Percentiles rank a stretch among this genome's conserved stretches.
phyloP scores from a whole-genome alignment of 2,888 invertebrate species.

The Amphipoea oculea region DNA sequence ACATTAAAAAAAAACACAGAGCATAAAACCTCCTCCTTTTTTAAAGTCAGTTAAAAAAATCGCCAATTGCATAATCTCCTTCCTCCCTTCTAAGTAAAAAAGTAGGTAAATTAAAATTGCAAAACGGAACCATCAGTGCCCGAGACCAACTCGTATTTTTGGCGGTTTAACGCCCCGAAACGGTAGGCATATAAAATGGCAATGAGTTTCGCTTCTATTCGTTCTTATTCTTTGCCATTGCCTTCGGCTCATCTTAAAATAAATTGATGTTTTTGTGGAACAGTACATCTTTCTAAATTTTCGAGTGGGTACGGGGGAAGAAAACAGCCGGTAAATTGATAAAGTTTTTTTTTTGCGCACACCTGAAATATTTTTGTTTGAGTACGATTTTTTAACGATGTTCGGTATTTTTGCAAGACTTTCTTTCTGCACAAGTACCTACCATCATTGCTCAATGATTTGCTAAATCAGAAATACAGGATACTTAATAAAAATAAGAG shows the following conservation, averaged over 20 bases:
- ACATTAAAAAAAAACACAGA: background rate
- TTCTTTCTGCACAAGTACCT: background rate
- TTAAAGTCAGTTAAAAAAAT: background rate
- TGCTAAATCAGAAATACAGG: background rate
- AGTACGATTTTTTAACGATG: constrained; percentile 4
- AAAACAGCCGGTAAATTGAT: constrained; percentile 27
- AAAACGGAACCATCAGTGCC: background rate
- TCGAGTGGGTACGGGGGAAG: constrained; percentile 38
- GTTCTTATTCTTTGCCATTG: constrained; percentile 7
- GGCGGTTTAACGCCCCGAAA: background rate
- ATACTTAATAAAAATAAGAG: background rate
- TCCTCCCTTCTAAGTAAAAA: background rate
- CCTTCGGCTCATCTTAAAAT: constrained; percentile 55
- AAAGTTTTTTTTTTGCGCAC: constrained; percentile 25
- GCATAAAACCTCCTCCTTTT: background rate
- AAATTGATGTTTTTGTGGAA: constrained; percentile 63
- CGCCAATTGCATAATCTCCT: too few relatives aligned
- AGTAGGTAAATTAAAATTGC: background rate
- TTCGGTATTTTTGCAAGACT: background rate
- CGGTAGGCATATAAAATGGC: background rate
- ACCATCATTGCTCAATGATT: background rate
- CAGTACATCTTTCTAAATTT: constrained; percentile 48
- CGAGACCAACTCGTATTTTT: background rate
- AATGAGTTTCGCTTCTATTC: constrained; percentile 1
- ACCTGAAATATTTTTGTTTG: constrained; percentile 7